Percentiles rank a stretch among this genome's conserved stretches.
These are phyloP conservation scores for Itoplectis maculator DNA, from an alignment of 2,888 invertebrate genomes.

Conservation along the genomic window DNA sequence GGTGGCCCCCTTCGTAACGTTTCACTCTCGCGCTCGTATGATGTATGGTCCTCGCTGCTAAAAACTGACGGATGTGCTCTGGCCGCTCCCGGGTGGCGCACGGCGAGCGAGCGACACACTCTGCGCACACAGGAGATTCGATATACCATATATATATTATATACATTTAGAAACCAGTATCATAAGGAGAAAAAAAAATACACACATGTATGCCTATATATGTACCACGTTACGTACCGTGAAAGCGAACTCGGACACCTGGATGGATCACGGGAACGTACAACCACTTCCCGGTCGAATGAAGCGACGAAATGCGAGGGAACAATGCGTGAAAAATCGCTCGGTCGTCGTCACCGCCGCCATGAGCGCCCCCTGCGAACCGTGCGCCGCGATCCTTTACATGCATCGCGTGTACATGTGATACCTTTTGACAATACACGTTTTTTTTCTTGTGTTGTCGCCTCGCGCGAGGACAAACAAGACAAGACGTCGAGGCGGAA, in stretches of 20 bases:
- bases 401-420: neutral
- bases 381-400: neutral
- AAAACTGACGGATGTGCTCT: conserved; percentile 78
- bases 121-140: conserved; percentile 31
- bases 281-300: conserved; percentile 31
- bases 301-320: conserved; percentile 43
- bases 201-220: neutral
- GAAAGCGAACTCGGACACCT: conserved; percentile 14
- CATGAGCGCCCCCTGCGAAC: neutral
- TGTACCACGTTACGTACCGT: neutral
- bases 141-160: neutral
- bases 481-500: neutral
- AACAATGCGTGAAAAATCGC: conserved; percentile 64
- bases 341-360: neutral
- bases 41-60: conserved; percentile 75
- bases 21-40: conserved; percentile 76
- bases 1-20: conserved; percentile 66
- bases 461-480: neutral
- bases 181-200: neutral
- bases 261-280: conserved; percentile 41
- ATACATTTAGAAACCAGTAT: neutral
- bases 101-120: conserved; percentile 32
- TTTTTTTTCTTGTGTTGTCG: no score
- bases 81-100: conserved; percentile 39
- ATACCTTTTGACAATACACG: neutral